These are phyloP conservation scores for Acleris sparsana DNA, from an alignment of 2,888 invertebrate species.

Conservation along the genomic window DNA sequence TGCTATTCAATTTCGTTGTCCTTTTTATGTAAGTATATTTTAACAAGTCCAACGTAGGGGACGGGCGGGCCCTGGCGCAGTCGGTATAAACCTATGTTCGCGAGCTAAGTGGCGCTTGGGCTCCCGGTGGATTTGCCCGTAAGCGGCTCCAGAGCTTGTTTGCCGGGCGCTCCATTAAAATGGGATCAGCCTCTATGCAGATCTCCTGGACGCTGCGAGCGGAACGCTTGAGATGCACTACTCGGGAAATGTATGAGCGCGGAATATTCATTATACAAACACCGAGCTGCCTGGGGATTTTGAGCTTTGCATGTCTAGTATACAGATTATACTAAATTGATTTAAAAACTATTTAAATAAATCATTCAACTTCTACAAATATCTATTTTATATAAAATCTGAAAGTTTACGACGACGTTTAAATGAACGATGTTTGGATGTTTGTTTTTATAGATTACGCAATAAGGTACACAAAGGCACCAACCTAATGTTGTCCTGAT, in stretches of 20 bases:
- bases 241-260: conserved; percentile 38
- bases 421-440: no score
- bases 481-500: background rate
- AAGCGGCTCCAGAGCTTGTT: conserved; percentile 80
- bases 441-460: no score
- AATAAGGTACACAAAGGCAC: no score
- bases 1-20: no score
- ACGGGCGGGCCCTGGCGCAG: conserved; percentile 8
- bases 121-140: conserved; percentile 78
- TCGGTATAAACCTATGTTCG: conserved; percentile 50
- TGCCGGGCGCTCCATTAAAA: conserved; percentile 83
- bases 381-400: no score
- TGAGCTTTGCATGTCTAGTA: conserved; percentile 19
- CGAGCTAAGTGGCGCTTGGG: conserved; percentile 76
- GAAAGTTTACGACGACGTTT: no score
- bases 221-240: conserved; percentile 36
- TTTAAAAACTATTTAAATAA: background rate
- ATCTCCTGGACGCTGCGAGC: conserved; percentile 66
- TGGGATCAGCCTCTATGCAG: conserved; percentile 82
- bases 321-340: conserved; percentile 7
- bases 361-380: no score
- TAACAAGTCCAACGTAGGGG: conserved; percentile 11
- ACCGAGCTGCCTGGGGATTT: conserved; percentile 19
- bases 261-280: conserved; percentile 39
- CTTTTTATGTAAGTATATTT: conserved; percentile 1